Percentiles rank a stretch among this genome's conserved stretches.
phyloP scores from a whole-genome alignment of 2,797 vertebrate species.

The Scyliorhinus canicula region DNA sequence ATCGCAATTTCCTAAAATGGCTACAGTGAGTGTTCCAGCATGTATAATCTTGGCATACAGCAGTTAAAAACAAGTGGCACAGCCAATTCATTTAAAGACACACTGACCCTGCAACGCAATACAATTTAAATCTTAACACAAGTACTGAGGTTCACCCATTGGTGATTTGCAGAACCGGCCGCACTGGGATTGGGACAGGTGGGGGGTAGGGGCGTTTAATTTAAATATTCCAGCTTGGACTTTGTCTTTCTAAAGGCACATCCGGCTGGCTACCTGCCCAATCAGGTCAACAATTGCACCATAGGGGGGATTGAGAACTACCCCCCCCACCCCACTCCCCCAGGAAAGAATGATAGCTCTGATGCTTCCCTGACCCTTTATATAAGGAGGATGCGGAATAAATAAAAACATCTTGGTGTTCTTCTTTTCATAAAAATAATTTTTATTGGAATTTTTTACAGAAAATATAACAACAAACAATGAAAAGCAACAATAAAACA shows the following conservation, averaged over 20 bases:
- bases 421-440: no score
- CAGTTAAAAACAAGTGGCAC: not conserved
- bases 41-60: not conserved
- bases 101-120: not conserved
- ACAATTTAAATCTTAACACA: not conserved
- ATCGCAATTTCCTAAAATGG: constrained; percentile 22
- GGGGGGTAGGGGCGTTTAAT: not conserved
- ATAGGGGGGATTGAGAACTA: not conserved
- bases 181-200: not conserved
- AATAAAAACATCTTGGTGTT: not conserved
- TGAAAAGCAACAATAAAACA: no score
- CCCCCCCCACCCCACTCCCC: not conserved
- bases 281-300: not conserved
- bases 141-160: not conserved
- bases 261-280: not conserved
- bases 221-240: not conserved
- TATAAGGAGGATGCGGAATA: not conserved
- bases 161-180: not conserved
- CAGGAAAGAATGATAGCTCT: not conserved
- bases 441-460: no score
- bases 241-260: not conserved
- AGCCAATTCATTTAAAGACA: constrained; percentile 26
- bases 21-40: not conserved
- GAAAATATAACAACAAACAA: no score
- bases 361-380: no score